phyloP scores from a whole-genome alignment of 2,888 invertebrate species.

The Parnassius apollo region DNA sequence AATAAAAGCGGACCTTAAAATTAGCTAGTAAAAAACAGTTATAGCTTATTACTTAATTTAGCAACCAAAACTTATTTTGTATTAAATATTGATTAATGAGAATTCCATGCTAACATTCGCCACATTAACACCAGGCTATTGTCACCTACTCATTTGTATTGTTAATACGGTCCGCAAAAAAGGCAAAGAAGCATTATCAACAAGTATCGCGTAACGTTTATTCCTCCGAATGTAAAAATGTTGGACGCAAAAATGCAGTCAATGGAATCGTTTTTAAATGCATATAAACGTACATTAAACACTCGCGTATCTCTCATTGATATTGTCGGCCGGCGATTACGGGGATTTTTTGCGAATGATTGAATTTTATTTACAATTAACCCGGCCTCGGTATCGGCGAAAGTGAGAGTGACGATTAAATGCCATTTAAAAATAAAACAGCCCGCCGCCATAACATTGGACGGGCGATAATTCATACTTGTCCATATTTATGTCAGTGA shows the following conservation, averaged over 20 bases:
- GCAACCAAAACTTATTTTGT: no score
- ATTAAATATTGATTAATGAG: no score
- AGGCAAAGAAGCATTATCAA: slow-evolving; percentile 21
- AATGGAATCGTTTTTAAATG: slow-evolving; percentile 37
- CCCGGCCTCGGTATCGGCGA: slow-evolving; percentile 65
- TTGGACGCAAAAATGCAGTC: slow-evolving; percentile 22
- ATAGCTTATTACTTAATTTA: no score
- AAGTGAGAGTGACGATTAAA: slow-evolving; percentile 79
- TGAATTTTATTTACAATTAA: slow-evolving; percentile 81
- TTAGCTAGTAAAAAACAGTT: no score
- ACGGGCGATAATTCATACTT: slow-evolving; percentile 52
- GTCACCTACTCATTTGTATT: slow-evolving; percentile 6
- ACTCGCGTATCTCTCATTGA: slow-evolving; percentile 62
- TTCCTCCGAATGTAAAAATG: slow-evolving; percentile 22
- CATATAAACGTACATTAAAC: slow-evolving; percentile 48
- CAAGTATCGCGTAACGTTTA: slow-evolving; percentile 21
- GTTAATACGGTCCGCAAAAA: slow-evolving; percentile 9
- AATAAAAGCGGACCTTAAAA: no score
- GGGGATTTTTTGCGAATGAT: slow-evolving; percentile 77
- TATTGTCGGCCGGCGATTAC: slow-evolving; percentile 72
- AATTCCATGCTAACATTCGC: background rate
- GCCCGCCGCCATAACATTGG: slow-evolving; percentile 64
- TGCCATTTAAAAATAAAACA: slow-evolving; percentile 80
- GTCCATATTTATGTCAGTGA: slow-evolving; percentile 27
- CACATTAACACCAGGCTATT: slow-evolving; percentile 13